Evolutionary conservation across 2,797 vertebrate species (phyloP), one percentile per base, ranked within the genome.

Genomic region (Prionace glauca): DNA sequence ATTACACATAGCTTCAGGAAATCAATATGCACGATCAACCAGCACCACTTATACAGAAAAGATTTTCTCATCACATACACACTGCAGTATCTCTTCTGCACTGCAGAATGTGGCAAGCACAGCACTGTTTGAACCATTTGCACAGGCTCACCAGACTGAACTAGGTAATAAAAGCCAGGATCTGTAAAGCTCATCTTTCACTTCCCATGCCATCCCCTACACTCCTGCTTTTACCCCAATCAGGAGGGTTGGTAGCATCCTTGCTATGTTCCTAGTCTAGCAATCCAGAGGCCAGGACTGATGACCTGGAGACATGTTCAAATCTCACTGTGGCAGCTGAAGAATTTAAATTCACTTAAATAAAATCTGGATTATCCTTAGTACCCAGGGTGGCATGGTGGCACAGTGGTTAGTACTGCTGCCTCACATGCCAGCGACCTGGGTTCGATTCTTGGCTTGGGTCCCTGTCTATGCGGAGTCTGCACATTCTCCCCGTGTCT

Each of bases 11-110:
- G 41, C 41, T 84, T 45, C 81, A 84, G 41, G 9, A 65, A 92
- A 92, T 91, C 88, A n/a, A 91, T 92, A 92, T 69, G 36, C 29
- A 41, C 5, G n/a, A 92, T 18, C 60, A 20, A 65, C 26, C 90
- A 41, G 65, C n/a, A 84, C 36, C 81, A 67, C 65, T 92, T 20
- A 67, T 36, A 62, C 60, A 65, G 32, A 11, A 18, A 92, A 92
- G 56, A 62, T 41, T 67, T 91, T 91, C 62, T 67, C 62, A 92
- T 92, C 90, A 92, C 90, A 92, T 92, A 18, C 90, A 92, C 90
- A 92, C 90, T 92, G 90, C 90, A 92, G 90, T 22, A 92, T 41
- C 32, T 92, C 90, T 69, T 69, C 90, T 92, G 90, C 90, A 92
- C 20, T 92, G 90, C 90, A 92, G 90, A 92, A 20, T 41, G n/a